These are phyloP conservation scores for Neomonachus schauinslandi DNA, from an alignment of 2,113 vertebrate genomes.

Conservation along the genomic window DNA sequence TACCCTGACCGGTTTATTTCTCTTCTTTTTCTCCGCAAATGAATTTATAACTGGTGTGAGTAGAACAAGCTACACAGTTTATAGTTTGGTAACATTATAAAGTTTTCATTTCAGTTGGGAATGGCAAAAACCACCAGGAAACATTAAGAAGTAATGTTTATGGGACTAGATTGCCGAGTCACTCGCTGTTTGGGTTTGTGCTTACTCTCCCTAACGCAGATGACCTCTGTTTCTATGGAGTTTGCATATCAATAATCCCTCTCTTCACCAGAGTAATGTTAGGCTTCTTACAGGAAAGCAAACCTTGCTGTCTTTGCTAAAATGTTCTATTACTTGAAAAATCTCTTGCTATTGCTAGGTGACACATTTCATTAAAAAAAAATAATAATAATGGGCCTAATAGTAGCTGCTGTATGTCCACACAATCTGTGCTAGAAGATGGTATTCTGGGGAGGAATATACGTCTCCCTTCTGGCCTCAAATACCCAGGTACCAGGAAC, in stretches of 20 bases:
- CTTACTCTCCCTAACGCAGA: not conserved
- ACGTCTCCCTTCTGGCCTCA: not conserved
- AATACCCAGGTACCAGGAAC: not conserved
- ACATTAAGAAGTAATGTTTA: constrained; percentile 45
- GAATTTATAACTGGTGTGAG: constrained; percentile 69
- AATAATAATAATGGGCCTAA: not conserved
- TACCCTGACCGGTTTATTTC: constrained; percentile 56
- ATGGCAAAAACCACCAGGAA: not conserved
- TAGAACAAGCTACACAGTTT: constrained; percentile 53
- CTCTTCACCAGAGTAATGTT: not conserved
- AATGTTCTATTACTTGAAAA: constrained; percentile 11
- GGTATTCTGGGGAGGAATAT: not conserved
- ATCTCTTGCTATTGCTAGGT: not conserved
- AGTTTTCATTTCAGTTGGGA: constrained; percentile 60
- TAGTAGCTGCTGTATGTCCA: not conserved
- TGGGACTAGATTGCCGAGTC: constrained; percentile 11
- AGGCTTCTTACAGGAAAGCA: constrained; percentile 31
- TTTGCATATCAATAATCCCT: not conserved
- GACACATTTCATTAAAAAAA: constrained; percentile 11
- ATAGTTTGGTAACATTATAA: constrained; percentile 17
- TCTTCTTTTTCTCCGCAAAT: constrained; percentile 49
- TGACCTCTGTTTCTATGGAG: not conserved
- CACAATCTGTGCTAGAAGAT: not conserved
- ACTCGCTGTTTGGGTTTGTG: not conserved
- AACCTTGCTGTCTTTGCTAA: constrained; percentile 13